A percentile compares a stretch with the other conserved stretches of the same genome.
Evolutionary conservation across 2,797 vertebrate species (phyloP).

Genomic region (Hyperoplus lanceolatus): DNA sequence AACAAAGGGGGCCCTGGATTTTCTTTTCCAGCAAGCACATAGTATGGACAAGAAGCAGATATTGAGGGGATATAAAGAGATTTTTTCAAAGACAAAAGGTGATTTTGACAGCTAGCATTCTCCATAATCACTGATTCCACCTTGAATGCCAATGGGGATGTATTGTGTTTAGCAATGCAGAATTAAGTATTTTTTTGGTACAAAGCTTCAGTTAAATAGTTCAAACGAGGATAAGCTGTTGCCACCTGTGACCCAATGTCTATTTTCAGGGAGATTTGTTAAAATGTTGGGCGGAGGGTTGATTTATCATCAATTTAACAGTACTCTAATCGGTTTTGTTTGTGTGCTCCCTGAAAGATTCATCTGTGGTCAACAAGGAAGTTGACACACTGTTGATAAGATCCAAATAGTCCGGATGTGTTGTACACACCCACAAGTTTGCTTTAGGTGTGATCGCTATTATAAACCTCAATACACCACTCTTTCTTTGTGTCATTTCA

Average conservation of each 20-base stretch:
- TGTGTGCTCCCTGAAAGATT: not conserved
- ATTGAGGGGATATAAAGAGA: too few relatives aligned
- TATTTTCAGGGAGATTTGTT: not conserved
- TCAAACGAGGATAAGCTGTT: conserved; percentile 6
- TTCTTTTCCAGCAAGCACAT: too few relatives aligned
- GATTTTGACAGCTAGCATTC: too few relatives aligned
- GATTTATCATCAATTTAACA: conserved; percentile 1
- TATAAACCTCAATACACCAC: not conserved
- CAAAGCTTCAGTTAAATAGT: not conserved
- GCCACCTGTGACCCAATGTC: not conserved
- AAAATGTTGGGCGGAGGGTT: too few relatives aligned
- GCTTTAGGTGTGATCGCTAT: not conserved
- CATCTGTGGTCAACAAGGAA: not conserved
- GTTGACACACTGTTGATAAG: conserved; percentile 1
- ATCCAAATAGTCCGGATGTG: not conserved
- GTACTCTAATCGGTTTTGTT: not conserved
- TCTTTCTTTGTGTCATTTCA: conserved; percentile 10
- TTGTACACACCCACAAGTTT: not conserved
- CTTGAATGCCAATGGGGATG: not conserved
- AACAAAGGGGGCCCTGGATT: too few relatives aligned
- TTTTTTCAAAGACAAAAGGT: too few relatives aligned
- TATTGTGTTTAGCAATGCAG: not conserved
- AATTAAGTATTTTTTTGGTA: not conserved
- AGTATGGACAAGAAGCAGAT: too few relatives aligned
- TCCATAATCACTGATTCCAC: not conserved